Conservation (phyloP, 2,888 invertebrate genomes). For the Netelia melanura region DNA sequence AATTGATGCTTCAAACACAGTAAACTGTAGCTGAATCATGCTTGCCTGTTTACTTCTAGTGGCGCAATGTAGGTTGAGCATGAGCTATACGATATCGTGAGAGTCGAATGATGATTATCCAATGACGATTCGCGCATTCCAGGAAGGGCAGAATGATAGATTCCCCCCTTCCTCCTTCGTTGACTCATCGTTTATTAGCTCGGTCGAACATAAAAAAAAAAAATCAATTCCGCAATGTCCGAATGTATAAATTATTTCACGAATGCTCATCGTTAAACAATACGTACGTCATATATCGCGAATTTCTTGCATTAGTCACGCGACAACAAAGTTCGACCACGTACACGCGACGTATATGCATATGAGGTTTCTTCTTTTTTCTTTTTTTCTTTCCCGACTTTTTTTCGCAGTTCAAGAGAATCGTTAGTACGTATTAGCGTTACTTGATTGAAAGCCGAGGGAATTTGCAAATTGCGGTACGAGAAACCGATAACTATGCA, state of each 20-base stretch:
- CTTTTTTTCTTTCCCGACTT: no score
- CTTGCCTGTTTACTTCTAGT: constrained; percentile 50
- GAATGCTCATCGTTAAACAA: not conserved
- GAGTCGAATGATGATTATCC: constrained; percentile 21
- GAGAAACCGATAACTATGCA: no score
- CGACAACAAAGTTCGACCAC: not conserved
- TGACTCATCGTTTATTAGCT: not conserved
- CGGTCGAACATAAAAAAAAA: not conserved
- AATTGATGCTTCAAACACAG: not conserved
- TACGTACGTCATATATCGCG: not conserved
- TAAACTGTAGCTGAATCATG: constrained; percentile 53
- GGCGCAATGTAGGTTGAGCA: constrained; percentile 55
- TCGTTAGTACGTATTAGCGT: no score
- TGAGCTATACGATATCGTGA: not conserved
- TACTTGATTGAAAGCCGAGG: no score
- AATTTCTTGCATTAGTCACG: not conserved
- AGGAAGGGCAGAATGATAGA: constrained; percentile 35
- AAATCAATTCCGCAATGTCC: not conserved
- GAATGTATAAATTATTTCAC: not conserved
- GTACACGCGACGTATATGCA: not conserved
- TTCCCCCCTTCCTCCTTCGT: constrained; percentile 3
- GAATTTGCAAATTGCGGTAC: no score
- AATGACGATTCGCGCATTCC: constrained; percentile 48
- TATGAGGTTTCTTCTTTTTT: not conserved
- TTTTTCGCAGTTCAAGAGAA: no score